Conservation (phyloP, 1,140 invertebrate genomes). For the Penaeus japonicus region DNA sequence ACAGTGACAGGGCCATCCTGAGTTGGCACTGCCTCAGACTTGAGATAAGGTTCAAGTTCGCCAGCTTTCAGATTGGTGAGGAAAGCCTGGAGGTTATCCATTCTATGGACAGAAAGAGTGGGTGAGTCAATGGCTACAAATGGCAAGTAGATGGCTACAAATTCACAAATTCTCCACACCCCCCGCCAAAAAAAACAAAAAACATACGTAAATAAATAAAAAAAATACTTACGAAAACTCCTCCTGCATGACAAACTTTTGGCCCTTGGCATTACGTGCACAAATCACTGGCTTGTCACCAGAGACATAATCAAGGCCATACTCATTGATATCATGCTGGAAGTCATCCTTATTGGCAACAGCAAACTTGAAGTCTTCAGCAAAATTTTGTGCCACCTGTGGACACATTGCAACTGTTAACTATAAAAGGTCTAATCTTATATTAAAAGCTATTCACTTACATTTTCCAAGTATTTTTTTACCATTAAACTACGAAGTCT, state of each 20-base stretch:
- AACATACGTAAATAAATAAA: not conserved
- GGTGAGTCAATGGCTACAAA: too few species aligned
- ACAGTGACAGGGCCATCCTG: conserved; percentile 87
- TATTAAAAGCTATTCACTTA: not conserved
- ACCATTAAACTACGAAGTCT: not conserved
- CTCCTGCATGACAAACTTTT: conserved; percentile 89
- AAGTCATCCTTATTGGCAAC: conserved; percentile 92
- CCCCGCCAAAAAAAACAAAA: too few species aligned
- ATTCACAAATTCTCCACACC: too few species aligned
- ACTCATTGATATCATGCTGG: conserved; percentile 92
- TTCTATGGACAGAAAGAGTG: conserved; percentile 72
- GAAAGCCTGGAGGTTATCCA: conserved; percentile 80
- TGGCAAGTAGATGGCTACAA: too few species aligned
- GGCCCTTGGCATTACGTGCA: conserved; percentile 80
- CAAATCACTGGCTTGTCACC: conserved; percentile 90
- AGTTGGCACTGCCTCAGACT: conserved; percentile 93
- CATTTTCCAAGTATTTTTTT: not conserved
- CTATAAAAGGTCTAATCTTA: not conserved
- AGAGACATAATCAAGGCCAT: conserved; percentile 85
- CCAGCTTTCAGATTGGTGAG: conserved; percentile 83
- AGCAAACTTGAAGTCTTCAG: conserved; percentile 83
- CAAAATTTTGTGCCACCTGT: conserved; percentile 78
- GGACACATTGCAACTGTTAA: not conserved
- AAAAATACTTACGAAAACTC: conserved; percentile 75
- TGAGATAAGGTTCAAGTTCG: conserved; percentile 90